A percentile compares a stretch with the other conserved stretches of the same genome.
phyloP scores from a whole-genome alignment of 2,797 vertebrate species.

The Mico argentatus region DNA sequence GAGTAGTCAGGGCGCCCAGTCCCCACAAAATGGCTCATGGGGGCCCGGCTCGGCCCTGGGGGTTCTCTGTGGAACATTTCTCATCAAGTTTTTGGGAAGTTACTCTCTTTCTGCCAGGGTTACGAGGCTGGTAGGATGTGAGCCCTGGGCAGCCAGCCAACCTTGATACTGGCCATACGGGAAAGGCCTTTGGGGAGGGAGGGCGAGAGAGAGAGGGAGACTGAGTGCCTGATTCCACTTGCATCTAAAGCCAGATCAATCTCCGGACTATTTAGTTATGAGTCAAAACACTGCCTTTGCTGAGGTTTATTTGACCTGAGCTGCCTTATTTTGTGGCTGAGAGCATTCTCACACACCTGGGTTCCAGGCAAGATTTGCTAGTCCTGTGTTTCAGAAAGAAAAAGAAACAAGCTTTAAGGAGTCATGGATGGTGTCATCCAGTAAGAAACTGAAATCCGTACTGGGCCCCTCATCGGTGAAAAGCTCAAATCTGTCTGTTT shows the following conservation, averaged over 20 bases:
- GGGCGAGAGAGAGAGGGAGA: accelerated
- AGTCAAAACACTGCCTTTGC: neutral
- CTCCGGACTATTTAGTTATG: accelerated
- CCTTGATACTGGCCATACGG: accelerated
- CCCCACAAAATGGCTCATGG: neutral
- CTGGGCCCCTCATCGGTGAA: accelerated
- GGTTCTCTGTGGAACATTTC: neutral
- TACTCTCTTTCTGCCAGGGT: neutral
- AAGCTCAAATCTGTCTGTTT: neutral
- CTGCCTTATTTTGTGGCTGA: neutral
- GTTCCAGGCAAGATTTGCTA: accelerated
- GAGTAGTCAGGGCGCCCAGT: accelerated
- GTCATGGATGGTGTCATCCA: accelerated
- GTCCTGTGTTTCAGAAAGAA: neutral
- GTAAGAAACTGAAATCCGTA: too few relatives aligned
- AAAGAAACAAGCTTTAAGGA: neutral
- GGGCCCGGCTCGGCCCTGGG: accelerated
- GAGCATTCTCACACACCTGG: accelerated
- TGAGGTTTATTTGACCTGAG: neutral
- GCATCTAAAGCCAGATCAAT: neutral
- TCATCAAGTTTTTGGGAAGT: neutral
- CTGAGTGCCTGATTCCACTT: neutral
- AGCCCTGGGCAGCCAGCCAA: neutral
- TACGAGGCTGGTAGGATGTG: neutral
- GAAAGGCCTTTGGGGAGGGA: neutral